Base-by-base conservation (phyloP, 2,888 invertebrate species). In the Diachrysia chrysitis region DNA sequence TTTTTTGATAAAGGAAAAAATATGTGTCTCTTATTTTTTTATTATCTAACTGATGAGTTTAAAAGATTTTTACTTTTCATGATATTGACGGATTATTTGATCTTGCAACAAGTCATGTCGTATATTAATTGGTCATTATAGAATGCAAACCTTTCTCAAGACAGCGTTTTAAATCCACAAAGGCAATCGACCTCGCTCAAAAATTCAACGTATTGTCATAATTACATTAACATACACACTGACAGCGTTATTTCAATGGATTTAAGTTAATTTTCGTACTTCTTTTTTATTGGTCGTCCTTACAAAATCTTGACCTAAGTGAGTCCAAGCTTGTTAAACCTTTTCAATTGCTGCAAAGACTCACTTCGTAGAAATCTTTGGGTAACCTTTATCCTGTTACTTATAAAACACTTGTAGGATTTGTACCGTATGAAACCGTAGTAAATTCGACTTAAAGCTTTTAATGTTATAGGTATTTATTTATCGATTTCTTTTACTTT, bases 311-410 rank as follows among this genome's bases (percentile, higher is more conserved):
- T 68, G 63, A 58, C 63, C 55, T 59, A 12, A 64, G 63, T 60
- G 25, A 46, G 29, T 21, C 12, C 67, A 76, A 63, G 71, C 67
- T 76, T 71, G 63, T 71, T 63, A 58, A 76, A 57, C 67, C 51
- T 46, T 48, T 54, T 64, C 61, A 76, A 64, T 66, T 61, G 63
- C 71, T 71, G 71, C 71, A 64, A 67, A 59, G 74, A 64, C 71
- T 75, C 63, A 71, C 37, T 76, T 51, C 59, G 59, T 48, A 59
- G n/a, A 71, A 60, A 48, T 75, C 48, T 9, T 65, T 74, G 48
- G 29, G 51, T 23, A 58, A 66, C 46, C 53, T 59, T 58, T 69
- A 73, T 54, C 48, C 54, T 57, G 60, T 76, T 60, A 63, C 66
- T 73, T 12, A 58, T 54, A 51, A 56, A 66, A 63, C 71, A 66